phyloP scores from a whole-genome alignment of 2,797 vertebrate genomes.

The Toxotes lorentzi region DNA sequence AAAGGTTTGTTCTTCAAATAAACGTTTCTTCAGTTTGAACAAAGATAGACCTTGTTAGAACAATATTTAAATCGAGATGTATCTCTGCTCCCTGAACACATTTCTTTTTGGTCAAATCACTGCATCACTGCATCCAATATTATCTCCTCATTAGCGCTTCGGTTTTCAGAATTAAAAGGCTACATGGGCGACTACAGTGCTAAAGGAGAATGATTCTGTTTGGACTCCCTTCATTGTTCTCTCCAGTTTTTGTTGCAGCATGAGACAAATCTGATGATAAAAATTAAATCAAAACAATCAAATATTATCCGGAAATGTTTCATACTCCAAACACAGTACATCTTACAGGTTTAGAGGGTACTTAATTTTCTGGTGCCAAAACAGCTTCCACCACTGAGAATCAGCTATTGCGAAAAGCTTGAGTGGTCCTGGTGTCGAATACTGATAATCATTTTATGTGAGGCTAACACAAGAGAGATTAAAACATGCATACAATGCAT shows the following conservation, averaged over 20 bases:
- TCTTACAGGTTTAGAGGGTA: neutral
- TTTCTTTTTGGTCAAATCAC: slow-evolving; percentile 1
- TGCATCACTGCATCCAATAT: neutral
- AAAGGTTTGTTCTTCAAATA: slow-evolving; percentile 42
- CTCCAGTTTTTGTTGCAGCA: neutral
- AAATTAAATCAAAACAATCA: neutral
- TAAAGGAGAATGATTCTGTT: slow-evolving; percentile 23
- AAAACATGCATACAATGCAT: neutral
- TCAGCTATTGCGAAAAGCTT: neutral
- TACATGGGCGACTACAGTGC: slow-evolving; percentile 3
- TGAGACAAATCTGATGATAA: neutral
- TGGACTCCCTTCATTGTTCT: slow-evolving; percentile 8
- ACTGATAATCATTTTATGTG: neutral
- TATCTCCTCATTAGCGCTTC: slow-evolving; percentile 19
- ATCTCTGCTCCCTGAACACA: neutral
- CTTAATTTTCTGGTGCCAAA: neutral
- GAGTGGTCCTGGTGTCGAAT: neutral
- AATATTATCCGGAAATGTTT: neutral
- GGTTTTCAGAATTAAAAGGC: slow-evolving; percentile 29
- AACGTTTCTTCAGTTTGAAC: slow-evolving; percentile 20
- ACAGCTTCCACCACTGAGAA: neutral
- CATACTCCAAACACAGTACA: neutral
- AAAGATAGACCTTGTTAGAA: slow-evolving; percentile 34
- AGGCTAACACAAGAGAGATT: slow-evolving; percentile 18
- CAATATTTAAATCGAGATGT: slow-evolving; percentile 31